Conservation (phyloP, 1,140 invertebrate species). For the Calliphora vicina region DNA sequence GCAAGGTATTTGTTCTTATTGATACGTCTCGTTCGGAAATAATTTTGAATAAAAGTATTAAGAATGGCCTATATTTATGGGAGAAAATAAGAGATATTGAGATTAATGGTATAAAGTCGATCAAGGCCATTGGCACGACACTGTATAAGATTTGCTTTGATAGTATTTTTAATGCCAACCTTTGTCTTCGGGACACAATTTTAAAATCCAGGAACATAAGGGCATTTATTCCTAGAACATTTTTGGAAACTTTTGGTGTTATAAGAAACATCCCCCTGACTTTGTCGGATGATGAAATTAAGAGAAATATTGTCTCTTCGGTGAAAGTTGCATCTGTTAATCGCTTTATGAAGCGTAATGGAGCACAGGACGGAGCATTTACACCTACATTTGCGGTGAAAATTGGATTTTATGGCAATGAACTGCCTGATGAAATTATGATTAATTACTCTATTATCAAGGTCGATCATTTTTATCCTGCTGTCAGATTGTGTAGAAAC, state of each 20-base stretch:
- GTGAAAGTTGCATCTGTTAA: neutral
- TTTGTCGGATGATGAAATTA: neutral
- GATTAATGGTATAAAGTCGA: too few relatives aligned
- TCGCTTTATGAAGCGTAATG: neutral
- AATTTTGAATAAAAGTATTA: too few relatives aligned
- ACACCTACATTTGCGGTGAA: neutral
- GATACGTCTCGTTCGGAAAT: too few relatives aligned
- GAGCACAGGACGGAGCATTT: neutral
- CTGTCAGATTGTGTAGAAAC: neutral
- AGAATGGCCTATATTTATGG: too few relatives aligned
- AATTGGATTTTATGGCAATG: constrained; percentile 8
- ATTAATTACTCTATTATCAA: neutral
- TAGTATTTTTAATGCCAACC: too few relatives aligned
- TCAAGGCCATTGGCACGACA: too few relatives aligned
- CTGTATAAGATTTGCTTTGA: too few relatives aligned
- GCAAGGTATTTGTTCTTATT: too few relatives aligned
- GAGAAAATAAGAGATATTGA: too few relatives aligned
- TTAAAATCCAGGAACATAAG: neutral
- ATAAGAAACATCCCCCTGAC: neutral
- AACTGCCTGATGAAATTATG: neutral
- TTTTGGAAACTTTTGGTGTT: neutral
- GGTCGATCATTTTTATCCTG: neutral
- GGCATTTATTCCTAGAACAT: constrained; percentile 1
- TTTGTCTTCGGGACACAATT: too few relatives aligned
- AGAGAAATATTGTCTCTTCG: neutral